A percentile compares a stretch with the other conserved stretches of the same genome.
Conservation (phyloP, 2,888 invertebrate species). For the Archaeoteleia sp. region DNA sequence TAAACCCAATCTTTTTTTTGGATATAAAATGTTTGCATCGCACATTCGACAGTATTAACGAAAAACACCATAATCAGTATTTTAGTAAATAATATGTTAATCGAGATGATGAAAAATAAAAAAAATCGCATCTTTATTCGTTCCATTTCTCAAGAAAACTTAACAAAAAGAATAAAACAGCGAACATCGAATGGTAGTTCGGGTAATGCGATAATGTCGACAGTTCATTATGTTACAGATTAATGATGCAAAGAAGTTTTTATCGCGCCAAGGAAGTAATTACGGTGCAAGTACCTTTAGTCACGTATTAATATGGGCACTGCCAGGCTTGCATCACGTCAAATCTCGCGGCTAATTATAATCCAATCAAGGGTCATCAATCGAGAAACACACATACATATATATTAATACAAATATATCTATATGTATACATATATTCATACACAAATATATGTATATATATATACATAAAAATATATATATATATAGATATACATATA, state of each 20-base stretch:
- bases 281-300: conserved; percentile 33
- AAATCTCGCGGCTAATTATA: conserved; percentile 34
- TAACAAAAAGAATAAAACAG: too few relatives aligned
- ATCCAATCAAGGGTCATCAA: conserved; percentile 25
- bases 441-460: conserved; percentile 4
- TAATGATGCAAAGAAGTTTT: conserved; percentile 6
- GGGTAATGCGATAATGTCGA: neutral
- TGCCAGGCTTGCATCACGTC: conserved; percentile 65
- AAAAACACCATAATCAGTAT: too few relatives aligned
- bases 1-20: too few relatives aligned
- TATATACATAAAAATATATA: neutral
- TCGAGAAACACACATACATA: conserved; percentile 9
- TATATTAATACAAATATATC: neutral
- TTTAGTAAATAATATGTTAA: too few relatives aligned
- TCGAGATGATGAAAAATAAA: too few relatives aligned
- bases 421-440: neutral
- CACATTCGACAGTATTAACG: too few relatives aligned
- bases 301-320: conserved; percentile 65
- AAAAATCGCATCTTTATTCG: too few relatives aligned
- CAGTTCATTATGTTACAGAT: neutral
- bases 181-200: too few relatives aligned
- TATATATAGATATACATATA: neutral
- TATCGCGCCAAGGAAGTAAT: conserved; percentile 15
- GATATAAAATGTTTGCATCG: too few relatives aligned
- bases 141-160: too few relatives aligned